Evolutionary conservation across 1,140 invertebrate genomes (phyloP).

Genomic region (Anastatus disparis): DNA sequence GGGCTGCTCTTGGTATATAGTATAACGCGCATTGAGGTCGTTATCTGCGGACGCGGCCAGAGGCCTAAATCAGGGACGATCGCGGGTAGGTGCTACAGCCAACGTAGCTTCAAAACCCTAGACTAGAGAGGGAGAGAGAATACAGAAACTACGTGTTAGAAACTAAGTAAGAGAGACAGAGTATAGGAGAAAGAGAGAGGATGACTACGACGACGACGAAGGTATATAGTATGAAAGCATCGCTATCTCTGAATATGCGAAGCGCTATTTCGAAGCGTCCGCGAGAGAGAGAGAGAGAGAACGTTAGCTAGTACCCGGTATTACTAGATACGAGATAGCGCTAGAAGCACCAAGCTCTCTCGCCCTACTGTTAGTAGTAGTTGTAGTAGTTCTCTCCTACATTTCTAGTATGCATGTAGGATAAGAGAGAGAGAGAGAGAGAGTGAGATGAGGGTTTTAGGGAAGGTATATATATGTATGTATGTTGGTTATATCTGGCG

Average conservation of each 20-base stretch:
- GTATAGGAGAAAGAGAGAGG: not conserved
- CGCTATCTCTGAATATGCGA: constrained; percentile 65
- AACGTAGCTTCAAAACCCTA: no score
- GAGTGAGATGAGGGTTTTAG: no score
- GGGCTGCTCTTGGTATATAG: not conserved
- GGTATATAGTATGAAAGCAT: not conserved
- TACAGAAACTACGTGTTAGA: no score
- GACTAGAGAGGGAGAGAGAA: not conserved
- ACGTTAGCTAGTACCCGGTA: constrained; percentile 58
- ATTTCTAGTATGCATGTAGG: no score
- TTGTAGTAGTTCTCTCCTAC: no score
- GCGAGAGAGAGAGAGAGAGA: constrained; percentile 7
- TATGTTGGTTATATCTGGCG: no score
- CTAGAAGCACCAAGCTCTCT: constrained; percentile 35
- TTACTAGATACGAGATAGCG: constrained; percentile 64
- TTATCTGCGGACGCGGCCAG: constrained; percentile 61
- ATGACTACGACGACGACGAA: not conserved
- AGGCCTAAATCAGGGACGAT: constrained; percentile 63
- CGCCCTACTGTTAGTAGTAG: constrained; percentile 5
- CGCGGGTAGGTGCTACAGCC: constrained; percentile 37
- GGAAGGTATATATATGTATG: no score
- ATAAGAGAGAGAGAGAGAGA: no score
- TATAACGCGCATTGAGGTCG: constrained; percentile 58
- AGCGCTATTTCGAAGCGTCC: constrained; percentile 64
- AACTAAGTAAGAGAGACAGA: not conserved